Evolutionary conservation across 2,888 invertebrate species (phyloP), one percentile per base, ranked within the genome.

Genomic region (Oithona nana): DNA sequence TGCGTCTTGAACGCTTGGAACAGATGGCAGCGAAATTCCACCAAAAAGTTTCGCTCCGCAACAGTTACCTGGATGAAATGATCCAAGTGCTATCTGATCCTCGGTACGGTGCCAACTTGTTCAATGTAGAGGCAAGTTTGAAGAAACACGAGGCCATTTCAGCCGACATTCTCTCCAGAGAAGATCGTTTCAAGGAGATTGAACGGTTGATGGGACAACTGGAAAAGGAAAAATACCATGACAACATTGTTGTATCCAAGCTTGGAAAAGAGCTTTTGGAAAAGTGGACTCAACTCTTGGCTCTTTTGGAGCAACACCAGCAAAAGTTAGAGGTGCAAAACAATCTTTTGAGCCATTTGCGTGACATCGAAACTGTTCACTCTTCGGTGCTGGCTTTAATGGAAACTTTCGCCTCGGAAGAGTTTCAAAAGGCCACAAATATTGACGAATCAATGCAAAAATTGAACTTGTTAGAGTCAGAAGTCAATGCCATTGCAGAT

Each of bases 141-240:
- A 97, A 97, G 76, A 97, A 97, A 71, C 95, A 97, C 72, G 95
- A 97, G 74, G 95, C 97, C 20, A 93, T 97, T 66, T 88, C 89
- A 65, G 94, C 95, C 0, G 97, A 97, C 71, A 95, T 97, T 63
- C 76, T 94, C 61, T 90, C 95, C 16, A 80, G 84, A 69, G 83
- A 82, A 68, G 69, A 73, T 69, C 61, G 59, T 22, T 22, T 66
- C 67, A 66, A 88, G 68, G 89, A 93, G 73, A 78, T 98, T 55
- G 87, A 87, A 0, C 84, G 86, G 61, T 92, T 98, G 89, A 88
- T 90, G 1, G 83, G 84, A 58, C 94, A 97, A 71, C 77, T 98
- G 61, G 86, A 88, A 28, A 79, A 81, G 39, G 95, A 95, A 76
- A 84, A 86, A 67, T 98, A 94, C 75, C 87, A 93, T 71, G 87